These are phyloP conservation scores for Synodontis membranacea DNA, from an alignment of 2,113 vertebrate genomes.

Conservation along the genomic window DNA sequence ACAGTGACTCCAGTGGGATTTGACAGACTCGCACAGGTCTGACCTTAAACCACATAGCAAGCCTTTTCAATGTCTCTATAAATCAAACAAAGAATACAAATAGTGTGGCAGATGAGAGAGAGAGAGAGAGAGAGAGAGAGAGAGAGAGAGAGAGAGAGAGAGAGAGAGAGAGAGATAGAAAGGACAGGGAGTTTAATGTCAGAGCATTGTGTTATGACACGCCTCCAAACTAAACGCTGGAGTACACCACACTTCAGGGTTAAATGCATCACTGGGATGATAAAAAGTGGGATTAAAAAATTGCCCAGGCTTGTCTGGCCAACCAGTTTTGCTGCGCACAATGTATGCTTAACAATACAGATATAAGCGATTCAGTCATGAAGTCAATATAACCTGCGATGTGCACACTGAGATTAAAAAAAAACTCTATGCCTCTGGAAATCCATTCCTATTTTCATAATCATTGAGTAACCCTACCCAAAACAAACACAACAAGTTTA, in stretches of 20 bases:
- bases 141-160: not conserved
- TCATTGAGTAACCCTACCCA: not conserved
- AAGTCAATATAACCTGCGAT: not conserved
- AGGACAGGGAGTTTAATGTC: conserved; percentile 14
- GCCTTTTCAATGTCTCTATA: not conserved
- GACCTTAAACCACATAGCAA: conserved; percentile 7
- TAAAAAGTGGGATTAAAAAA: not conserved
- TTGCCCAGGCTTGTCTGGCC: conserved; percentile 2
- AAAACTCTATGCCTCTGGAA: not conserved
- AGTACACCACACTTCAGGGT: not conserved
- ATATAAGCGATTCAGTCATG: not conserved
- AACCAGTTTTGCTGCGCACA: not conserved
- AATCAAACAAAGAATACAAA: not conserved
- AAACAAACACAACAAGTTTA: not conserved
- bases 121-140: not conserved
- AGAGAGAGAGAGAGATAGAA: not conserved
- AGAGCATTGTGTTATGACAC: not conserved
- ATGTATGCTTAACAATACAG: not conserved
- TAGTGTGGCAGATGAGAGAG: not conserved
- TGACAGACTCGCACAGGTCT: not conserved
- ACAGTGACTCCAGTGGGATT: not conserved
- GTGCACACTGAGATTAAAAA: not conserved
- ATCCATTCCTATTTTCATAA: conserved; percentile 1
- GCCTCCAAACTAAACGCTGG: not conserved
- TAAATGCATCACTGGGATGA: not conserved